Conservation (phyloP, 2,888 invertebrate genomes). For the Brenthis daphne region DNA sequence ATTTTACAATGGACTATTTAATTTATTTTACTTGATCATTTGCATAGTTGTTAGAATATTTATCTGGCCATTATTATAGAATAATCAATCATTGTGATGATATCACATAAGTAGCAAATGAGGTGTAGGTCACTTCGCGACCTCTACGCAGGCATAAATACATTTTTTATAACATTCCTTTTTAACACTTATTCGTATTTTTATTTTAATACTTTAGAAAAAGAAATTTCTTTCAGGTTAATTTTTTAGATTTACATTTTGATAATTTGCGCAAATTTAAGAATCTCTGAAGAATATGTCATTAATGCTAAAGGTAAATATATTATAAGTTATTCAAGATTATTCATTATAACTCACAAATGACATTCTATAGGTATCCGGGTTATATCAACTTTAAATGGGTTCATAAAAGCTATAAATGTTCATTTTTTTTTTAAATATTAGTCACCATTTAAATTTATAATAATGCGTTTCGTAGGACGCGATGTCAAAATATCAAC, state of each 20-base stretch:
- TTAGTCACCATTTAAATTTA: slow-evolving; percentile 37
- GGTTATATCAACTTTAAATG: slow-evolving; percentile 39
- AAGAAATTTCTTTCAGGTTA: no score
- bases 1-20: no score
- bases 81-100: slow-evolving; percentile 12
- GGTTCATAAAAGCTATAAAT: slow-evolving; percentile 34
- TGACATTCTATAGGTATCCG: slow-evolving; percentile 41
- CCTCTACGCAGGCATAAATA: slow-evolving; percentile 4
- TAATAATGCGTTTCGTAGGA: slow-evolving; percentile 27
- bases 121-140: slow-evolving; percentile 10
- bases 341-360: slow-evolving; percentile 29
- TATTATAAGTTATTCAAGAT: slow-evolving; percentile 11
- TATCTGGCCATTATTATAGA: slow-evolving; percentile 5
- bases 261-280: neutral
- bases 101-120: slow-evolving; percentile 4
- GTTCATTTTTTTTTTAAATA: slow-evolving; percentile 32
- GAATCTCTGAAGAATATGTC: neutral
- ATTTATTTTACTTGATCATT: neutral
- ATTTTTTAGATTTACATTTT: neutral
- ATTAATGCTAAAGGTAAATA: neutral
- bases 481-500: slow-evolving; percentile 16
- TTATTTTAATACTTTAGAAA: no score
- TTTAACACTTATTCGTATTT: neutral
- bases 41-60: neutral
- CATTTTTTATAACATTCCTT: neutral